Evolutionary conservation across 1,140 invertebrate genomes (phyloP).

Genomic region (Bombus pyrosoma): DNA sequence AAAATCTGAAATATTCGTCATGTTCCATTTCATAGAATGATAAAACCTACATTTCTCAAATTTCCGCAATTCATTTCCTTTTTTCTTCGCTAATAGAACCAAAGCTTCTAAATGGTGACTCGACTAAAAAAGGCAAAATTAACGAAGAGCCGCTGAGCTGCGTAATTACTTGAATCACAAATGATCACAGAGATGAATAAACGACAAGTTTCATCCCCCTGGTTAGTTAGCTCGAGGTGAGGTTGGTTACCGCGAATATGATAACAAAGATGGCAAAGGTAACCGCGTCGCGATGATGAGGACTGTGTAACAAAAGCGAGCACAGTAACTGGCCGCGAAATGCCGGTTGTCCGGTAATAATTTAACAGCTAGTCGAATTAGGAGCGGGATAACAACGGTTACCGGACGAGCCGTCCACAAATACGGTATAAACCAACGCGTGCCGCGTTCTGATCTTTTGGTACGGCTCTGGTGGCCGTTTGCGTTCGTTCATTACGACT

Average conservation of each 20-base stretch:
- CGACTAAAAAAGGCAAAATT: no score
- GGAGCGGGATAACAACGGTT: constrained; percentile 68
- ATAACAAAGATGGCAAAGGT: not conserved
- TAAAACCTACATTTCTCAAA: no score
- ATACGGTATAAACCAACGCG: constrained; percentile 49
- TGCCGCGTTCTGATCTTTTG: constrained; percentile 56
- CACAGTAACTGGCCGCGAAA: constrained; percentile 64
- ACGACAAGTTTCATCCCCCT: not conserved
- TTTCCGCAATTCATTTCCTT: no score
- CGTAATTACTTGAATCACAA: no score
- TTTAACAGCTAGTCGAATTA: constrained; percentile 76
- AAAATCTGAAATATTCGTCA: no score
- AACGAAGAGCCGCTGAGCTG: no score
- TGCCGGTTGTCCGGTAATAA: constrained; percentile 72
- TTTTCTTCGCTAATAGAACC: no score
- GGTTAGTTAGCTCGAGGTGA: not conserved
- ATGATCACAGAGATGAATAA: not conserved
- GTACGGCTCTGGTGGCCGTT: constrained; percentile 37
- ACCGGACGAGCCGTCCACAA: constrained; percentile 70
- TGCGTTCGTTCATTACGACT: constrained; percentile 61
- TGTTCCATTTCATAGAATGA: no score
- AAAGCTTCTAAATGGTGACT: no score
- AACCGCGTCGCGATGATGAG: constrained; percentile 39
- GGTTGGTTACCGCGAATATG: not conserved
- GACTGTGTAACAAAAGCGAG: constrained; percentile 48